Base-by-base conservation (phyloP, 2,797 vertebrate species). In the Balearica regulorum region DNA sequence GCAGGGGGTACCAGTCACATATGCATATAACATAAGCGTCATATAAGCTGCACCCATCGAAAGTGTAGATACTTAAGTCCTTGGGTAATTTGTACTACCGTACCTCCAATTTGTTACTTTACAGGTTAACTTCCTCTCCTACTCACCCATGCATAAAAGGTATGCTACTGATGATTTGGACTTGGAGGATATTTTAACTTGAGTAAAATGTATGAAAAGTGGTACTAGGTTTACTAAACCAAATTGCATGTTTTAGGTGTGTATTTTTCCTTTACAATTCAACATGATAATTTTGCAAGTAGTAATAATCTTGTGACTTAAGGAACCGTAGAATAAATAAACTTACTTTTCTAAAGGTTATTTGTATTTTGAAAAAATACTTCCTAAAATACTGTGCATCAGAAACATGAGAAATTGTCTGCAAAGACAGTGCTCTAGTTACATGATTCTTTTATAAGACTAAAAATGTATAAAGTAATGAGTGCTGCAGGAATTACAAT, bases 1-100 rank as follows among this genome's bases (percentile, higher is more conserved):
- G 21, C 33, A 37, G 49, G 13, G 5, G 1, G 3, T 92, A 19
- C 22, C 0, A 0, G 11, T 80, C n/a, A 49, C 19, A n/a, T 4
- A 3, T 44, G 25, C 33, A 13, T 57, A 7, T 39, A 20, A 17
- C 0, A 1, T 44, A 49, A 75, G 20, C 18, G 35, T 61, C 57
- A 75, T n/a, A 35, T 75, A 43, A 86, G 10, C 29, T 86, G 33
- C 16, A 54, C 7, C 21, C 41, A 5, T 10, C 76, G 28, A 21
- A 91, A 71, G 3, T 49, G 7, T 41, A 49, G n/a, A 6, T 85
- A 19, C 13, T 16, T 35, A 37, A 68, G 28, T 73, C 26, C 11
- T 86, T 55, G 33, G 16, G 2, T 75, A 53, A 69, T 80, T 58
- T 6, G 1, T 55, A 31, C 13, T 75, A 26, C 14, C 58, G 8